Evolutionary conservation across 2,113 vertebrate genomes (phyloP), one percentile per base, ranked within the genome.

Genomic region (Larimichthys polyactis): DNA sequence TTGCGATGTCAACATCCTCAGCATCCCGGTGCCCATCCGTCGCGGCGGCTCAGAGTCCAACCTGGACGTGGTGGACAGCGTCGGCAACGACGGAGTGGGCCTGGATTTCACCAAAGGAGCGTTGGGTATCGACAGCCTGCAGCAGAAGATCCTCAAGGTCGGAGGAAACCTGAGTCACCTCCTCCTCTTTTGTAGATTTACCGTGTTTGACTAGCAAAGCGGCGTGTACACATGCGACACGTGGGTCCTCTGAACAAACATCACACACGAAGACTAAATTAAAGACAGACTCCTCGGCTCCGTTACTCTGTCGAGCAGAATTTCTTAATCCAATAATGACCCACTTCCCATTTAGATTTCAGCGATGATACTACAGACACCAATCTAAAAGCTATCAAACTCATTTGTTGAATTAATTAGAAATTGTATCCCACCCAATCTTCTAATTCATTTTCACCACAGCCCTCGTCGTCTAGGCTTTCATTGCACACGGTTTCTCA

Each of bases 31-130:
- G 78, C 95, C 91, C 64, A 98, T 99, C 17, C 97, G 97, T 27
- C 96, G 97, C 0, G 97, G 98, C 0, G 97, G 97, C 32, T 99
- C 98, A 0, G 98, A 99, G 89, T 98, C 97, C 85, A 99, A 98
- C 92, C 92, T 99, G 89, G 97, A 99, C 4, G 90, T 87, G 88
- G 96, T 98, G 36, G 96, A 98, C 14, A 93, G 96, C 8, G 93
- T 96, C 0, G 95, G 96, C 59, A 93, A 94, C 5, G 90, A 96
- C 0, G 92, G 94, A 0, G 92, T 95, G 24, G 94, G 90, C 71
- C 90, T 97, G 78, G 97, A 98, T 69, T 98, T 99, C 90, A 96
- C 96, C 84, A 97, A 97, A 87, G 97, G 96, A 79, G 96, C 96
- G 10, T 95, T 97, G 82, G 97, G 70, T 0, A 95, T 97, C 1